Evolutionary conservation across 2,797 vertebrate species (phyloP).

Genomic region (Ceryle rudis): DNA sequence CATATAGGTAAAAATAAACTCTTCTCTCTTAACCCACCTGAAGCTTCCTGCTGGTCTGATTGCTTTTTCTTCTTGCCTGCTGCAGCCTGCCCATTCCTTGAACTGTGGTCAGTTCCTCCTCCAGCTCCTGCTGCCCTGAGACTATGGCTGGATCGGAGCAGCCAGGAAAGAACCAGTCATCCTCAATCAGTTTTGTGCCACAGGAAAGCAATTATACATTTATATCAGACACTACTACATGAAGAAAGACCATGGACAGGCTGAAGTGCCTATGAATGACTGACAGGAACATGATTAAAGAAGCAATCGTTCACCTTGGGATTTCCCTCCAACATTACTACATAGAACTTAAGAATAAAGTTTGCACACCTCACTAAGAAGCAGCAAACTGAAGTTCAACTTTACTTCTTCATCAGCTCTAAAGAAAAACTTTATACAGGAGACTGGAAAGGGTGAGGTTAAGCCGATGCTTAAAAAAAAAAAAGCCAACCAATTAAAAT

Average conservation of each 20-base stretch:
- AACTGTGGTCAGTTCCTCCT: slow-evolving; percentile 91
- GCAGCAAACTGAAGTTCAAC: not conserved
- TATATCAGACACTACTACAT: slow-evolving; percentile 67
- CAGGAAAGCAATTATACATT: slow-evolving; percentile 83
- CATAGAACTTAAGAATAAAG: not conserved
- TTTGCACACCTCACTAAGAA: not conserved
- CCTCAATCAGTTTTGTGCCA: slow-evolving; percentile 99
- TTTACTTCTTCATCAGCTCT: slow-evolving; percentile 5
- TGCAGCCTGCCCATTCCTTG: slow-evolving; percentile 85
- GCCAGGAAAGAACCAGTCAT: slow-evolving; percentile 99
- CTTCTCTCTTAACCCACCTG: slow-evolving; percentile 80
- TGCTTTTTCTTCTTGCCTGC: slow-evolving; percentile 70
- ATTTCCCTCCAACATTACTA: slow-evolving; percentile 31
- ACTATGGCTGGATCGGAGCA: slow-evolving; percentile 96
- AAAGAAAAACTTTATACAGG: not conserved
- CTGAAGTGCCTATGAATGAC: slow-evolving; percentile 41
- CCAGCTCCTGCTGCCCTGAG: slow-evolving; percentile 94
- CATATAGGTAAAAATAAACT: not conserved
- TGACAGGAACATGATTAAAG: slow-evolving; percentile 45
- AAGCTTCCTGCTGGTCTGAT: slow-evolving; percentile 76
- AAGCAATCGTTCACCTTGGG: slow-evolving; percentile 50
- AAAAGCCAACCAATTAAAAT: slow-evolving; percentile 3
- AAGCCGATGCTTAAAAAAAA: not conserved
- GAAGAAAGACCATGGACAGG: slow-evolving; percentile 45
- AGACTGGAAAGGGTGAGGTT: not conserved